phyloP scores from a whole-genome alignment of 2,797 vertebrate species.

The Helicolenus hilgendorfi region DNA sequence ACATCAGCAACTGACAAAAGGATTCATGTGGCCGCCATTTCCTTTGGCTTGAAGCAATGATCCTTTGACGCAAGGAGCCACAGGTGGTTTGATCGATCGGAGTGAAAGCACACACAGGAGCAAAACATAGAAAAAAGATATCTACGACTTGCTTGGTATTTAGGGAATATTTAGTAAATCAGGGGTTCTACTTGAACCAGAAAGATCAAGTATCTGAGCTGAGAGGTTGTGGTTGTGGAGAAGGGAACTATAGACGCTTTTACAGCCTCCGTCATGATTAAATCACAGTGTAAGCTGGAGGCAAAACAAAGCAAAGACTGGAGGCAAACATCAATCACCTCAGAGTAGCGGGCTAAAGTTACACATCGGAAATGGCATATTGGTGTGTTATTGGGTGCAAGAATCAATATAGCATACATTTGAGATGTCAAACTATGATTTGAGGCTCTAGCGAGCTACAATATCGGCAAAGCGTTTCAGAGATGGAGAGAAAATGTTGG shows the following conservation, averaged over 20 bases:
- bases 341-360: not conserved
- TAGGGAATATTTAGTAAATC: constrained; percentile 8
- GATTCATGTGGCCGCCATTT: constrained; percentile 26
- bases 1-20: constrained; percentile 50
- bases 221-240: not conserved
- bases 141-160: not conserved
- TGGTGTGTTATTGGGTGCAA: no score
- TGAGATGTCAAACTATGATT: not conserved
- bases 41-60: constrained; percentile 22
- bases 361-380: not conserved
- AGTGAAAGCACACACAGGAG: constrained; percentile 2
- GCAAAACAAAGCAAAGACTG: not conserved
- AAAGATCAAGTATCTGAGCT: constrained; percentile 18
- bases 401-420: not conserved
- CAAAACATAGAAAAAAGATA: constrained; percentile 23
- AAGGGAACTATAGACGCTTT: not conserved
- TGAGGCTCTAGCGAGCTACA: not conserved
- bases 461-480: rapidly evolving
- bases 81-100: constrained; percentile 52
- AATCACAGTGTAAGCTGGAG: not conserved
- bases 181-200: constrained; percentile 13
- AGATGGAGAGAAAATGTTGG: not conserved
- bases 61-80: not conserved
- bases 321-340: not conserved
- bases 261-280: not conserved